Evolutionary conservation across 2,797 vertebrate genomes (phyloP).

Genomic region (Neomorphus geoffroyi): DNA sequence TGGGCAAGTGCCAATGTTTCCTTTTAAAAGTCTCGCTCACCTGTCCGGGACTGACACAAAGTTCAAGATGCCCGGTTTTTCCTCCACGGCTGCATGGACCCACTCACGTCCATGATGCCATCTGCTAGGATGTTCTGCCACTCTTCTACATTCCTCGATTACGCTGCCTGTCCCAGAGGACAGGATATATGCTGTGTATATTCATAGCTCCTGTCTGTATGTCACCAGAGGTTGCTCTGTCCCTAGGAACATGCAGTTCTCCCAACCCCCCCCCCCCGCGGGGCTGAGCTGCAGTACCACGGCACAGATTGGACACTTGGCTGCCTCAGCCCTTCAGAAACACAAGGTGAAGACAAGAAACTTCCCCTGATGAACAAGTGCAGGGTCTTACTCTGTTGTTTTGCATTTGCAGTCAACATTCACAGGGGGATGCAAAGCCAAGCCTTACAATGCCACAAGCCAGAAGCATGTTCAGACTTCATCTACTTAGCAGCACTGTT

Average conservation of each 20-base stretch:
- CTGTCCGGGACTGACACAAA: not conserved
- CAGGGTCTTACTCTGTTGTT: not conserved
- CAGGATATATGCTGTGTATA: not conserved
- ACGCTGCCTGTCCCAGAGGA: not conserved
- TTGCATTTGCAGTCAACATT: not conserved
- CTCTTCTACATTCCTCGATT: not conserved
- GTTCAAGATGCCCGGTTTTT: not conserved
- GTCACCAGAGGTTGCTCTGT: not conserved
- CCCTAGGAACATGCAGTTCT: not conserved
- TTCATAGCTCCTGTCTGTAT: not conserved
- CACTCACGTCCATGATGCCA: not conserved
- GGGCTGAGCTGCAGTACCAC: not conserved
- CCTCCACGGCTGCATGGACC: not conserved
- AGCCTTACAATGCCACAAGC: not conserved
- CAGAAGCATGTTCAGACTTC: not conserved
- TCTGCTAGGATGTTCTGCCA: not conserved
- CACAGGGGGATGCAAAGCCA: not conserved
- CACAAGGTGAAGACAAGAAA: not conserved
- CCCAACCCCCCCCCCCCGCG: not conserved
- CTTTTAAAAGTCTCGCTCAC: not conserved
- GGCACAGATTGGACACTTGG: accelerated
- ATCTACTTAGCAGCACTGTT: not conserved
- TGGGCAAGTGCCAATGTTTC: not conserved
- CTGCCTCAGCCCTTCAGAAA: not conserved
- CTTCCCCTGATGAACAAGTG: not conserved